Base-by-base conservation (phyloP, 2,113 vertebrate species). In the Pelodiscus sinensis region DNA sequence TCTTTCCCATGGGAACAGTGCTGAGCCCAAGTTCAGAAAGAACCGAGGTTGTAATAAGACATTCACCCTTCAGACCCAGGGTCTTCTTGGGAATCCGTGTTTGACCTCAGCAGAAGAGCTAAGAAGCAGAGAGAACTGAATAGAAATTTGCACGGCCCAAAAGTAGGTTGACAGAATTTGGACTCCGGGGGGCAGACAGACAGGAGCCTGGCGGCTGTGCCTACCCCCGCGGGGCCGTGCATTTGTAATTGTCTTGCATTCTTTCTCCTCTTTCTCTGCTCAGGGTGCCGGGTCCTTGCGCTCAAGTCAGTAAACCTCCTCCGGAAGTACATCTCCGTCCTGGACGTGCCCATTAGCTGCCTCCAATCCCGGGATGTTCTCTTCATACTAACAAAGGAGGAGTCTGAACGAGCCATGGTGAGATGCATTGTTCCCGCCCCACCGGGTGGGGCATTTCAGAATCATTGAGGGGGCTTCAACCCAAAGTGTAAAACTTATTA, bases 291-390 rank as follows among this genome's bases (percentile, higher is more conserved):
- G 1, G 97, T 98, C 82, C 97, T 99, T 2, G 97, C 97, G 6
- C 97, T 99, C 29, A 97, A 98, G 84, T 99, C 99, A 0, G 98
- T 99, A 14, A 98, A 96, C 87, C 75, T 99, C 87, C 85, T 99
- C 88, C 98, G 99, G 90, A 99, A 99, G 89, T 99, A 99, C 91
- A 55, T 98, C 78, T 99, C 98, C 27, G 19, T 99, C 79, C 96
- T 99, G 92, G 99, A 99, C 65, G 95, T 99, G 54, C 99, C 98
- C 21, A 22, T 99, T 86, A 99, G 98, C 96, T 98, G 98, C 98
- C 95, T 99, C 51, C 96, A 94, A 16, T 86, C 97, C 6, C 93
- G 92, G 0, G 95, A 98, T 18, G 96, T 98, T 1, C 97, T 98
- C 97, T 99, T 98, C 11, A 27, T 99, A 78, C 97, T 98, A 58